Percentiles rank a stretch among this genome's conserved stretches.
Conservation (phyloP, 2,888 invertebrate genomes). For the Trichogramma evanescens region DNA sequence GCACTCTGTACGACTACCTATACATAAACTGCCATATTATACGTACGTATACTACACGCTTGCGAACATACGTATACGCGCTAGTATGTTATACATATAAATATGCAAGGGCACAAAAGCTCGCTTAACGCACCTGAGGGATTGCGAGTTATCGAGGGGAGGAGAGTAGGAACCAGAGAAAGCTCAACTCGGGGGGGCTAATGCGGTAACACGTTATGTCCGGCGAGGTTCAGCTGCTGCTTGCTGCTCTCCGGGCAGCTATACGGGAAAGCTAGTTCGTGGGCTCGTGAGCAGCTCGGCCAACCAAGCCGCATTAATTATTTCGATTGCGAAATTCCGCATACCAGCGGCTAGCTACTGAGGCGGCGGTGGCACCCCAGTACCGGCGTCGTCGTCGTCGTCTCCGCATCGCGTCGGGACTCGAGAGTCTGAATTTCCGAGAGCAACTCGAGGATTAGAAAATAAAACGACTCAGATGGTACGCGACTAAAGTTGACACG, state of each 20-base stretch:
- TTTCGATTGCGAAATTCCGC: constrained; percentile 30
- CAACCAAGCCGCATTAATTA: constrained; percentile 34
- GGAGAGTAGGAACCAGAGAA: constrained; percentile 9
- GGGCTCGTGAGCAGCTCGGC: constrained; percentile 10
- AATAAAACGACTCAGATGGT: too few species aligned
- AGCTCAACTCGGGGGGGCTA: constrained; percentile 26
- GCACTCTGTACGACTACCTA: too few species aligned
- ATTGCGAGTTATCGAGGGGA: constrained; percentile 38
- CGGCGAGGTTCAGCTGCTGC: constrained; percentile 24
- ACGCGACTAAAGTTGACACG: too few species aligned
- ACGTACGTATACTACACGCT: too few species aligned
- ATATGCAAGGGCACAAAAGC: constrained; percentile 2
- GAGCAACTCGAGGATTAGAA: too few species aligned
- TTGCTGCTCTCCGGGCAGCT: too few species aligned
- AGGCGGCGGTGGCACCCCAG: too few species aligned
- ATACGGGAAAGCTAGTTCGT: constrained; percentile 20
- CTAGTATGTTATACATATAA: neutral
- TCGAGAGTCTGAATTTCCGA: too few species aligned
- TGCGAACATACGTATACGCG: neutral
- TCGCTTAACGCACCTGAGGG: constrained; percentile 42
- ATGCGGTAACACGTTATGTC: constrained; percentile 37
- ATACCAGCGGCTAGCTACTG: too few species aligned
- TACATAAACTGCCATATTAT: too few species aligned
- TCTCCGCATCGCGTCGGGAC: too few species aligned
- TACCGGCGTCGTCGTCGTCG: too few species aligned